These are phyloP conservation scores for Clistopyga incitator DNA, from an alignment of 2,888 invertebrate genomes.

Conservation along the genomic window DNA sequence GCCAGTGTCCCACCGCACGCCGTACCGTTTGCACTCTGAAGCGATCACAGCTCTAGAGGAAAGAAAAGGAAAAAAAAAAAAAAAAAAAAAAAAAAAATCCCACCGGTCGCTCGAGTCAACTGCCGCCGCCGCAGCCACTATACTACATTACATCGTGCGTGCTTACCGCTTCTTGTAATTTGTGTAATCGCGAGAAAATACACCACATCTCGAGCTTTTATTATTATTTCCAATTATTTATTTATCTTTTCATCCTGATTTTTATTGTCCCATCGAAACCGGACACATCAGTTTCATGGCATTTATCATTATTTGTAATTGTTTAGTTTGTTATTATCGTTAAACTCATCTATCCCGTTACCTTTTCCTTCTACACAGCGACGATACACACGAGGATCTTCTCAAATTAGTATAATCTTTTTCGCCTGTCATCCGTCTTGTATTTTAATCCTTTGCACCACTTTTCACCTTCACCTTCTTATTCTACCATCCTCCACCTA, in stretches of 20 bases:
- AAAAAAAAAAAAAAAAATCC: background rate
- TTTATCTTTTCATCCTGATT: no score
- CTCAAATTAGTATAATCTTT: slow-evolving; percentile 1
- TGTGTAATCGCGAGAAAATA: background rate
- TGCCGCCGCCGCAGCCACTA: slow-evolving; percentile 62
- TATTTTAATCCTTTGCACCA: slow-evolving; percentile 32
- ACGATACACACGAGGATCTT: no score
- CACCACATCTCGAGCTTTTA: background rate
- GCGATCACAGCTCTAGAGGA: slow-evolving; percentile 76
- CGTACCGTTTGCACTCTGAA: slow-evolving; percentile 83
- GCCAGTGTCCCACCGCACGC: slow-evolving; percentile 84
- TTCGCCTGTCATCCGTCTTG: slow-evolving; percentile 12
- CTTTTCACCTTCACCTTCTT: slow-evolving; percentile 21
- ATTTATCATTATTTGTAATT: background rate
- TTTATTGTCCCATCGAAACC: no score
- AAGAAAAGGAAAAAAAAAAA: no score
- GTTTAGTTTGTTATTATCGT: no score
- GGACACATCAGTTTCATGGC: background rate
- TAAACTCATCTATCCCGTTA: no score
- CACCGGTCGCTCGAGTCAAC: slow-evolving; percentile 49
- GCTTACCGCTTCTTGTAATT: slow-evolving; percentile 31
- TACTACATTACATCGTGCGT: slow-evolving; percentile 63
- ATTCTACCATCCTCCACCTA: slow-evolving; percentile 42
- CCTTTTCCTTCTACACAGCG: no score
- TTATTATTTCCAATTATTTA: no score